Conservation (phyloP, 1,140 invertebrate species). For the Drosophila murphyi region DNA sequence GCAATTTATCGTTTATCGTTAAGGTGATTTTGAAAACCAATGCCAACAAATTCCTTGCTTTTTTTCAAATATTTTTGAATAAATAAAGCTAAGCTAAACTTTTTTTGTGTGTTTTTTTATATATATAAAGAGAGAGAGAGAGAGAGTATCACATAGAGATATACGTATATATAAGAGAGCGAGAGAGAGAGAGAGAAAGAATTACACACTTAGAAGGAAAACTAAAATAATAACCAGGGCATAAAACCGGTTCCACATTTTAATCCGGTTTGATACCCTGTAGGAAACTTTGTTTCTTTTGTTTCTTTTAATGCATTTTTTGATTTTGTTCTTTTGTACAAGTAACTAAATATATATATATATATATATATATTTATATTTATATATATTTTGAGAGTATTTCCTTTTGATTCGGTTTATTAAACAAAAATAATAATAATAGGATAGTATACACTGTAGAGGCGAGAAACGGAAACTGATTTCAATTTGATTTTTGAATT, state of each 20-base stretch:
- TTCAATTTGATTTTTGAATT: slow-evolving; percentile 60
- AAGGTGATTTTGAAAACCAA: slow-evolving; percentile 75
- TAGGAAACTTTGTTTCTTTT: slow-evolving; percentile 36
- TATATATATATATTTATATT: slow-evolving; percentile 7
- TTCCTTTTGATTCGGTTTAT: slow-evolving; percentile 19
- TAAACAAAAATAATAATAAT: slow-evolving; percentile 57
- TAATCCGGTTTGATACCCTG: no score
- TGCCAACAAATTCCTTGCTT: slow-evolving; percentile 76
- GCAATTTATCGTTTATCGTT: slow-evolving; percentile 22
- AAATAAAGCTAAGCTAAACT: slow-evolving; percentile 65
- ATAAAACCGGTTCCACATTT: no score
- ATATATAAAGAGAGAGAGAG: slow-evolving; percentile 6
- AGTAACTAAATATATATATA: slow-evolving; percentile 33
- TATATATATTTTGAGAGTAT: slow-evolving; percentile 11
- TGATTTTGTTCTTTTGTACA: slow-evolving; percentile 45
- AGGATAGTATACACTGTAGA: slow-evolving; percentile 63
- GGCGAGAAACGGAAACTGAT: slow-evolving; percentile 44
- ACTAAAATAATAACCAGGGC: slow-evolving; percentile 32
- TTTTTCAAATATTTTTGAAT: slow-evolving; percentile 80
- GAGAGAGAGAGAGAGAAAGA: slow-evolving; percentile 53
- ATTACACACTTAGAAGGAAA: slow-evolving; percentile 69
- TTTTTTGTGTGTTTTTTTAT: slow-evolving; percentile 25
- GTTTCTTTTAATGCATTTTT: slow-evolving; percentile 31
- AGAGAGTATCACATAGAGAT: slow-evolving; percentile 27
- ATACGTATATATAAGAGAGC: slow-evolving; percentile 31